Evolutionary conservation across 1,140 invertebrate species (phyloP).

Genomic region (Habropoda laboriosa): DNA sequence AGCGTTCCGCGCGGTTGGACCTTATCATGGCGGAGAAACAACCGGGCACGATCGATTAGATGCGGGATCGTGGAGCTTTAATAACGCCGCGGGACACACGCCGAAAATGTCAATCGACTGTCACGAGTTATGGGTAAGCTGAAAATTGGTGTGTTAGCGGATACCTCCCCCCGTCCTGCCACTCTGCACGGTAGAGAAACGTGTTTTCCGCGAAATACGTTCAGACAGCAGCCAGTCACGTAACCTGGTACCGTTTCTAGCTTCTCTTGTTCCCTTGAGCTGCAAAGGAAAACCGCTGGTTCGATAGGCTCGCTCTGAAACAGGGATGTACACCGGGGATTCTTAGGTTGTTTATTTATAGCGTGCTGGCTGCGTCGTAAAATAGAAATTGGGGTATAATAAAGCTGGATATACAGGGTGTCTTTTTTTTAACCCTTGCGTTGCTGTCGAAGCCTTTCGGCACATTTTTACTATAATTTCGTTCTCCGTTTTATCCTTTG

Average conservation of each 20-base stretch:
- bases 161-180: too few species aligned
- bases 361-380: not conserved
- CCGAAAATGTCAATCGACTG: slow-evolving; percentile 30
- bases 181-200: not conserved
- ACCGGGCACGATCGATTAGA: slow-evolving; percentile 27
- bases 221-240: not conserved
- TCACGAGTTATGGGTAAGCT: slow-evolving; percentile 6
- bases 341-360: not conserved
- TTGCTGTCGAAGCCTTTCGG: too few species aligned
- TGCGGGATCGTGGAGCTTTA: not conserved
- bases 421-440: too few species aligned
- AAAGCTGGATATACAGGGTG: too few species aligned
- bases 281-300: not conserved
- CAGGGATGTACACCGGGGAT: too few species aligned
- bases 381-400: not conserved
- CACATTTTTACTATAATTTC: too few species aligned
- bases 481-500: too few species aligned
- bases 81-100: not conserved
- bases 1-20: slow-evolving; percentile 11
- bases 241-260: slow-evolving; percentile 29
- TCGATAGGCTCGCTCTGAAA: not conserved
- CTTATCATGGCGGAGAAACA: slow-evolving; percentile 4
- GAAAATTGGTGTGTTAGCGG: not conserved
- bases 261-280: not conserved
- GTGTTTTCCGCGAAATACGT: not conserved